Percentiles rank a stretch among this genome's conserved stretches.
These are phyloP conservation scores for Philopotamus ludificatus DNA, from an alignment of 1,140 invertebrate genomes.

Conservation along the genomic window DNA sequence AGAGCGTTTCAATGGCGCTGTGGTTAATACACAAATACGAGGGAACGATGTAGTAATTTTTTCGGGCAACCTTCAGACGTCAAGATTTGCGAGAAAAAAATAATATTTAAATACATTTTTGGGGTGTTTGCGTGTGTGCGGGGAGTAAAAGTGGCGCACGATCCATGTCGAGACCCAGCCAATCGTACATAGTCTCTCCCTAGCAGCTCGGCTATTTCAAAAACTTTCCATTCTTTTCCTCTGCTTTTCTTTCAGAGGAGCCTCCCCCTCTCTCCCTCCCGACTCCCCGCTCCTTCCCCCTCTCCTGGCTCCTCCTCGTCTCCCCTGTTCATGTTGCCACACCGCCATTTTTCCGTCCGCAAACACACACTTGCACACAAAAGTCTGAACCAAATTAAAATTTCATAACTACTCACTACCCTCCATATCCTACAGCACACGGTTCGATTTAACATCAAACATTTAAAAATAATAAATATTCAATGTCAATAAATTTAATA, in stretches of 20 bases:
- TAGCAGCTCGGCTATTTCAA: slow-evolving; percentile 2
- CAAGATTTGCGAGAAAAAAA: too few relatives aligned
- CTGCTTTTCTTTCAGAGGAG: slow-evolving; percentile 4
- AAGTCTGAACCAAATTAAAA: slow-evolving; percentile 41
- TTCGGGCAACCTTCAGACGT: too few relatives aligned
- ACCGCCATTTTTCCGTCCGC: slow-evolving; percentile 39
- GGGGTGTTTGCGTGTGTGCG: slow-evolving; percentile 1
- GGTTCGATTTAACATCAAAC: background rate
- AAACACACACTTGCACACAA: slow-evolving; percentile 36
- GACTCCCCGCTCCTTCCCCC: background rate
- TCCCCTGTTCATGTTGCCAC: slow-evolving; percentile 18
- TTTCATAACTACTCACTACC: slow-evolving; percentile 39
- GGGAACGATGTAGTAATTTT: too few relatives aligned
- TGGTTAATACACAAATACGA: too few relatives aligned
- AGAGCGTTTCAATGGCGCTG: too few relatives aligned
- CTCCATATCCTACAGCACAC: background rate
- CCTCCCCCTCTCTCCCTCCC: background rate
- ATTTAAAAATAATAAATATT: too few relatives aligned
- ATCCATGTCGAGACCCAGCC: background rate
- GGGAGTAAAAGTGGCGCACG: too few relatives aligned
- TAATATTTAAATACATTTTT: background rate
- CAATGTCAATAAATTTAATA: too few relatives aligned
- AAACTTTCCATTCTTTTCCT: slow-evolving; percentile 20
- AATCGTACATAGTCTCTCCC: background rate
- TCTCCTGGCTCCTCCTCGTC: background rate